phyloP scores from a whole-genome alignment of 2,113 vertebrate species.

The Hepsetus odoe region DNA sequence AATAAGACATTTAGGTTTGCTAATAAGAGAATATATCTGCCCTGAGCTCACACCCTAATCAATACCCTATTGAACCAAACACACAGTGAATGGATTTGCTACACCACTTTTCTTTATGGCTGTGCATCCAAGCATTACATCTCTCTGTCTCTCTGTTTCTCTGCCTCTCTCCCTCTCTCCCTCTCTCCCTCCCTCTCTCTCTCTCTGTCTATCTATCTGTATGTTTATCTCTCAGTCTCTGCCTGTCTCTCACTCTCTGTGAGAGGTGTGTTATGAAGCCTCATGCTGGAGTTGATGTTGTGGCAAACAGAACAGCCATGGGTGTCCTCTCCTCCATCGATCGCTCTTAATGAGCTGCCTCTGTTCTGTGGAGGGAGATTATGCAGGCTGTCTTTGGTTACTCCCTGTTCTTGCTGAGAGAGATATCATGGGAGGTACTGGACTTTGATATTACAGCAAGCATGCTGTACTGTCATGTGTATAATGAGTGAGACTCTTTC shows the following conservation, averaged over 20 bases:
- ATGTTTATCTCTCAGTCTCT: background rate
- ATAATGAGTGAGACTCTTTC: background rate
- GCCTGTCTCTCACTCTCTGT: conserved; percentile 1
- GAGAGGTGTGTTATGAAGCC: background rate
- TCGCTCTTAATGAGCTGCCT: conserved; percentile 34
- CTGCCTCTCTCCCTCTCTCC: background rate
- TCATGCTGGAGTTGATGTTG: conserved; percentile 27
- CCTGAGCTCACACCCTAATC: conserved; percentile 68
- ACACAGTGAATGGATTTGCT: conserved; percentile 64
- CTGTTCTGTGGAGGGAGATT: conserved; percentile 13
- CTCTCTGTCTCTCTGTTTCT: background rate
- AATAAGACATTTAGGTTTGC: conserved; percentile 68
- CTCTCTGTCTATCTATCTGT: background rate
- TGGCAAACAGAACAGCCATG: conserved; percentile 13
- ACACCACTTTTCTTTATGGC: conserved; percentile 64
- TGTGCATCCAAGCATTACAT: conserved; percentile 14
- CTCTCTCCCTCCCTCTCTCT: background rate
- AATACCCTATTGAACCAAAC: conserved; percentile 75
- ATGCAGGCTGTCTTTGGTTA: conserved; percentile 3
- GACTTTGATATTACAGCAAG: background rate
- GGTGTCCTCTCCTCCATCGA: conserved; percentile 30
- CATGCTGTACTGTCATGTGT: background rate
- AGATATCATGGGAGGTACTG: conserved; percentile 5
- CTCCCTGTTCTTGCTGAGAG: conserved; percentile 5
- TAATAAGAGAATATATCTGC: conserved; percentile 76